These are phyloP conservation scores for Pogonus chalceus DNA, from an alignment of 1,140 invertebrate genomes.

Conservation along the genomic window DNA sequence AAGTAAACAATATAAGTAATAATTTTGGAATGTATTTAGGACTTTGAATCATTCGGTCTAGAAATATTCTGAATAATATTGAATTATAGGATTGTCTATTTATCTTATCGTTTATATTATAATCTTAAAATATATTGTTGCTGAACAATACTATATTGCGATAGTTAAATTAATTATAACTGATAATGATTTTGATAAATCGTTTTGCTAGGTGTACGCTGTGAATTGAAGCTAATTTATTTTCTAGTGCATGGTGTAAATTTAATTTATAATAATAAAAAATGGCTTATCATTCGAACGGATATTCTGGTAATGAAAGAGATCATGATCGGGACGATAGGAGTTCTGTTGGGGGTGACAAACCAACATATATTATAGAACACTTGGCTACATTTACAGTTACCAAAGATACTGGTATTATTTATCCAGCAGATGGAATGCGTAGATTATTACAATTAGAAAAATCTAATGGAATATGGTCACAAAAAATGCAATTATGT, in stretches of 20 bases:
- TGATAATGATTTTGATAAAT: no score
- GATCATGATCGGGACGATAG: conserved; percentile 26
- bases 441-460: conserved; percentile 87
- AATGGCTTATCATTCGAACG: conserved; percentile 29
- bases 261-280: conserved; percentile 1
- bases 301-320: conserved; percentile 23
- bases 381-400: conserved; percentile 97
- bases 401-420: conserved; percentile 74
- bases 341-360: conserved; percentile 41
- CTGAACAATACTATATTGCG: no score
- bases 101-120: no score
- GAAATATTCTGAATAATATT: no score
- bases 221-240: no score
- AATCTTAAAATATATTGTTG: no score
- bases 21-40: no score
- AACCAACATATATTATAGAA: conserved; percentile 80
- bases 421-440: conserved; percentile 92
- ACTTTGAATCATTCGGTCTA: no score
- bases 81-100: no score
- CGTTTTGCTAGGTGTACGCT: no score
- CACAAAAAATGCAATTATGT: conserved; percentile 91
- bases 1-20: no score
- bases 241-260: neutral
- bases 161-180: no score
- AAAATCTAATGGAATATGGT: conserved; percentile 97